phyloP scores from a whole-genome alignment of 2,113 vertebrate species.

The Clarias gariepinus region DNA sequence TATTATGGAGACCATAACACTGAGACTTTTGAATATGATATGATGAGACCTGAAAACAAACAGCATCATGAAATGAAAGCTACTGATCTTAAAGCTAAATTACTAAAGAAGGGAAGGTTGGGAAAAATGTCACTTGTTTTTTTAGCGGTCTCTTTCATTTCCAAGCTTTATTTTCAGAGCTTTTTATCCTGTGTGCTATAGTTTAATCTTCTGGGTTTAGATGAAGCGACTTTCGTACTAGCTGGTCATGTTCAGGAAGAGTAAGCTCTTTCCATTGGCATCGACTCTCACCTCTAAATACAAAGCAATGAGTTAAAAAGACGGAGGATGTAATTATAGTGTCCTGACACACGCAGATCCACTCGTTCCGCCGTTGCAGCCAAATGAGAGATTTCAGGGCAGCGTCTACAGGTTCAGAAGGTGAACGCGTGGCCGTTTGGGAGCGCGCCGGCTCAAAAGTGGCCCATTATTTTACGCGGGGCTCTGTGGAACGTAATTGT shows the following conservation, averaged over 20 bases:
- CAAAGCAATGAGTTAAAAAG: conserved; percentile 2
- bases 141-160: neutral
- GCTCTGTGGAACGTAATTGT: conserved; percentile 18
- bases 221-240: neutral
- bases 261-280: neutral
- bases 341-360: neutral
- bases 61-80: conserved; percentile 2
- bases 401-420: conserved; percentile 3
- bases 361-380: conserved; percentile 6
- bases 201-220: neutral
- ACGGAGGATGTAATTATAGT: neutral
- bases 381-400: neutral
- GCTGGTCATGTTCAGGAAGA: conserved; percentile 15
- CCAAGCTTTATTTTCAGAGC: neutral
- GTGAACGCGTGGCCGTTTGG: neutral
- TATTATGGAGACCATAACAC: no score
- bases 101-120: neutral
- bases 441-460: conserved; percentile 12
- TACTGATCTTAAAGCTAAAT: neutral
- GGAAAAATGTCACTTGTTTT: neutral
- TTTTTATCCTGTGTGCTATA: neutral
- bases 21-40: neutral
- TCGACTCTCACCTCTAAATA: neutral
- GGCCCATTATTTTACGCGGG: conserved; percentile 21
- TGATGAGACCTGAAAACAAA: neutral